A percentile compares a stretch with the other conserved stretches of the same genome.
Conservation (phyloP, 2,888 invertebrate genomes). For the Anarsia innoxiella region DNA sequence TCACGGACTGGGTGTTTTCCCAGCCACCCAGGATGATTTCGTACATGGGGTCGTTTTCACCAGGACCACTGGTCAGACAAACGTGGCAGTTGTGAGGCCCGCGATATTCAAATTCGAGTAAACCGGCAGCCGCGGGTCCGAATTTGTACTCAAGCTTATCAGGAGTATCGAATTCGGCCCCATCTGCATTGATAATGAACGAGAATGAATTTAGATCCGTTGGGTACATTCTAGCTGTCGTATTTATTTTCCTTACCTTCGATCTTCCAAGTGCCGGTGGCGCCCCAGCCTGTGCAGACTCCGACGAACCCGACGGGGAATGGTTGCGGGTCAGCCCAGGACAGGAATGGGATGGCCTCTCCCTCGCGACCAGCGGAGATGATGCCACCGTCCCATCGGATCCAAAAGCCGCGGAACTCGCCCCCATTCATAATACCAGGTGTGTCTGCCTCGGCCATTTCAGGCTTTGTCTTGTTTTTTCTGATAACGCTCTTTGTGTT, state of each 20-base stretch:
- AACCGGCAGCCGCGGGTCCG: constrained; percentile 70
- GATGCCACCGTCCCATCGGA: constrained; percentile 83
- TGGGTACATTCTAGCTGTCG: constrained; percentile 56
- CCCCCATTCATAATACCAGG: constrained; percentile 82
- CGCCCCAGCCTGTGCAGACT: constrained; percentile 91
- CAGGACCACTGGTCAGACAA: constrained; percentile 70
- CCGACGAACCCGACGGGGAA: constrained; percentile 84
- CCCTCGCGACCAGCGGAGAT: constrained; percentile 84
- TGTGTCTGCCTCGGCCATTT: constrained; percentile 81
- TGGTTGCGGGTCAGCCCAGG: constrained; percentile 81
- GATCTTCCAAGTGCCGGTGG: constrained; percentile 86
- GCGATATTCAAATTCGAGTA: constrained; percentile 73
- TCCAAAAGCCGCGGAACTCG: constrained; percentile 89
- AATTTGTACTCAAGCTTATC: constrained; percentile 77
- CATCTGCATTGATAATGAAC: constrained; percentile 62
- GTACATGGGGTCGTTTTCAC: constrained; percentile 77
- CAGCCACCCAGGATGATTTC: constrained; percentile 82
- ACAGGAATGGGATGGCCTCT: constrained; percentile 82
- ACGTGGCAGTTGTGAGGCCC: constrained; percentile 80
- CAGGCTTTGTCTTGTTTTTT: constrained; percentile 84
- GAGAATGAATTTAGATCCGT: constrained; percentile 40
- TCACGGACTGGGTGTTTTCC: constrained; percentile 79
- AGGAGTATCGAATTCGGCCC: constrained; percentile 70
- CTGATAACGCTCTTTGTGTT: constrained; percentile 90
- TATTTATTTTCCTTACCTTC: constrained; percentile 73